Base-by-base conservation (phyloP, 1,140 invertebrate genomes). In the Cherax destructor region DNA sequence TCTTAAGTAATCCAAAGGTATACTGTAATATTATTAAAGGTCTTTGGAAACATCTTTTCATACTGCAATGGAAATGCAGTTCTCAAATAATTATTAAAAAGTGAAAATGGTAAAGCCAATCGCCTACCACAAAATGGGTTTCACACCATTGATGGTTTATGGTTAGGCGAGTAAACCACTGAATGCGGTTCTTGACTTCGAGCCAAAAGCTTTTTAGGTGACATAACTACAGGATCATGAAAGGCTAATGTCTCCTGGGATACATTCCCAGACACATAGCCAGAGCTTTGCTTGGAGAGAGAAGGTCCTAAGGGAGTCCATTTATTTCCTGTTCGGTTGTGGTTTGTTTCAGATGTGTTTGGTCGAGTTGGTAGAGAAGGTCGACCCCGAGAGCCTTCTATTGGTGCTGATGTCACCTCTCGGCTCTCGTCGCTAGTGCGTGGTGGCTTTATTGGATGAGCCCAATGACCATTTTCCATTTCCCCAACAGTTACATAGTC, bases 171-270 rank as follows among this genome's bases (percentile, higher is more conserved):
- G 24, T 77, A 85, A 50, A 91, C 83, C 52, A 91, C 88, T 24
- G 89, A 91, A 59, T 91, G 83, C 13, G 89, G 89, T 83, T 91
- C 89, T 16, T 91, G 74, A 52, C 89, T 91, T 59, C 74, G 81
- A 24, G 83, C 76, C 56, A 91, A 30, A 59, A 91, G 89, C 83
- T 83, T 91, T 50, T 91, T 91, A 21, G 89, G 89, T 72, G 89
- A 91, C 89, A 91, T 91, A 78, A 91, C 89, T 30, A 91, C 83
- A 85, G 89, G 81, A 91, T 91, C 89, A 84, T 90, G 80, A 50
- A 90, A 90, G 18, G 89, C n/a, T 56, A 91, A 84, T 69, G 81
- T 84, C 41, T 90, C 88, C 30, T 90, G 88, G 24, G 89, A 91
- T 10, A 91, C 89, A 90, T 90, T 83, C 49, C 80, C 88, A 47